A percentile compares a stretch with the other conserved stretches of the same genome.
Conservation (phyloP, 2,797 vertebrate genomes). For the Phoebastria nigripes region DNA sequence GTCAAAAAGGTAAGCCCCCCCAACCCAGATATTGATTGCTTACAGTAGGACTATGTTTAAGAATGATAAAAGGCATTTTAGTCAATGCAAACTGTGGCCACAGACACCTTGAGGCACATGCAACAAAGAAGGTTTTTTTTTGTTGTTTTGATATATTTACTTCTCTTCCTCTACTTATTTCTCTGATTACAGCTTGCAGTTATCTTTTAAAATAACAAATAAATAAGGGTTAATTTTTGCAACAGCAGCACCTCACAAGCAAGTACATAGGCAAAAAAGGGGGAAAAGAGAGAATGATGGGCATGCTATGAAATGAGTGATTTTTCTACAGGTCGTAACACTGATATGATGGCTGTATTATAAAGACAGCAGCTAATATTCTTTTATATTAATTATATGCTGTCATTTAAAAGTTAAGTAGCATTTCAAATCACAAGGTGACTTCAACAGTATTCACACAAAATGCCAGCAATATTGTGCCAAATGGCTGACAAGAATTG, state of each 20-base stretch:
- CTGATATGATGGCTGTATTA: neutral
- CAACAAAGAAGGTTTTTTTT: neutral
- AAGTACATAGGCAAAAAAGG: neutral
- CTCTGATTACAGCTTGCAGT: neutral
- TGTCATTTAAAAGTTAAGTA: neutral
- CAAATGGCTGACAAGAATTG: neutral
- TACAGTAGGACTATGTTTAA: neutral
- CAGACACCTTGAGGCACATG: neutral
- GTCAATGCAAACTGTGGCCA: neutral
- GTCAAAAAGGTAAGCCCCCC: constrained; percentile 29
- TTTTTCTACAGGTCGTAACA: neutral
- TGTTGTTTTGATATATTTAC: neutral
- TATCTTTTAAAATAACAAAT: neutral
- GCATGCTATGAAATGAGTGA: neutral
- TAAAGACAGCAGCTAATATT: neutral
- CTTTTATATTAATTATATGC: neutral
- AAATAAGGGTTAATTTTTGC: neutral
- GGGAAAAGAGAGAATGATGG: neutral
- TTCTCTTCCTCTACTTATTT: neutral
- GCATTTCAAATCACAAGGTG: neutral
- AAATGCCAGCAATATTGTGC: neutral
- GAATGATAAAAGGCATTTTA: neutral
- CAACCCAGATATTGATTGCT: constrained; percentile 36
- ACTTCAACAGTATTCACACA: neutral
- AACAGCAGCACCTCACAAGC: neutral